Evolutionary conservation across 2,113 vertebrate species (phyloP), one percentile per base, ranked within the genome.

Genomic region (Corynorhinus townsendii): DNA sequence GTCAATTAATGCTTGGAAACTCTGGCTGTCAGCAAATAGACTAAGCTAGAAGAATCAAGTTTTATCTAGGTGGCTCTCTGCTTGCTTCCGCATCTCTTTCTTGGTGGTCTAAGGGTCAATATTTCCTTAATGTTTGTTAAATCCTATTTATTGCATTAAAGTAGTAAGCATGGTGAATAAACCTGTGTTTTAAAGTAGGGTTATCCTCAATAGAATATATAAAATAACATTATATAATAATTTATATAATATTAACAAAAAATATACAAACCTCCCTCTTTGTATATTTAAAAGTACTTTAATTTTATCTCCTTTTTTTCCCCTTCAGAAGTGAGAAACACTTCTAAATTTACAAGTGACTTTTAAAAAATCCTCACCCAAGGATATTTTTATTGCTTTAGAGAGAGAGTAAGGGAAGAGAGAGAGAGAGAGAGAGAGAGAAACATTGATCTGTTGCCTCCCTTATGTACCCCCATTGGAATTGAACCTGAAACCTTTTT

Each of bases 61-160:
- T 72, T 86, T 86, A 26, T 79, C 38, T 88, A 88, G 52, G 26
- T 76, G 33, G 3, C 7, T 76, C 81, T 68, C 62, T 82, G 52
- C 59, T 89, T 94, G 71, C 35, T 56, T 95, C 54, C 91, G 6
- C 8, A 28, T 86, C n/a, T 95, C 3, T 79, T 88, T 84, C 68
- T 81, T 62, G 40, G 12, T 92, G 56, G 16, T 49, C 45, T 79
- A 93, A 90, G 47, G 64, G 72, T 26, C 49, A 89, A 28, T 77
- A 40, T 80, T 71, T 79, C 66, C 45, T 96, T 80, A 89, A 92
- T 59, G 45, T 91, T 90, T 62, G 49, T 54, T 95, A 81, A 64
- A 16, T 77, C 35, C 17, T 83, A 49, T 92, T 83, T 90, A 35
- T 80, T 76, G 26, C 69, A 17, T 69, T 47, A 11, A 19, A 49